Evolutionary conservation across 2,797 vertebrate species (phyloP).

Genomic region (Staurois parvus): DNA sequence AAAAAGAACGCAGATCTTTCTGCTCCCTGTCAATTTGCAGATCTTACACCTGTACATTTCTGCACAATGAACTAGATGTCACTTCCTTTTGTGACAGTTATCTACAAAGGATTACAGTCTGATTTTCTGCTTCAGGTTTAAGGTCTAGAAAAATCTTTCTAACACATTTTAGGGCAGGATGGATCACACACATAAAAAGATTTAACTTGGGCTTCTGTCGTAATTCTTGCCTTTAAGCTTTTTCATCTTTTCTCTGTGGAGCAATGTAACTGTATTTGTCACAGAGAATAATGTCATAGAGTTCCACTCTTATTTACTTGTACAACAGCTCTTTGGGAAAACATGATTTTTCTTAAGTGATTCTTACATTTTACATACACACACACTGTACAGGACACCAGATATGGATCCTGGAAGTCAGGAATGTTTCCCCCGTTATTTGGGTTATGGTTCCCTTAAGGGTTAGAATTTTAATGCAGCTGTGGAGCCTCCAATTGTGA

Average conservation of each 20-base stretch:
- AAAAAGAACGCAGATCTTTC: neutral
- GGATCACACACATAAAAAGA: conserved; percentile 50
- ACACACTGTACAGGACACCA: too few species aligned
- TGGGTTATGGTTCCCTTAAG: too few species aligned
- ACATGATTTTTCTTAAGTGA: neutral
- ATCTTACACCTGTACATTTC: neutral
- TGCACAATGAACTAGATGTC: neutral
- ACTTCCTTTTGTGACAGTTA: conserved; percentile 1
- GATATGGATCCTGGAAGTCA: too few species aligned
- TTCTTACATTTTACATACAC: neutral
- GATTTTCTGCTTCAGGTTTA: conserved; percentile 43
- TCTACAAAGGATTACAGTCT: conserved; percentile 14
- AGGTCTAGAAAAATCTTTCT: conserved; percentile 6
- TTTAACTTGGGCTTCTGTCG: conserved; percentile 26
- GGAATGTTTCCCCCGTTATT: too few species aligned
- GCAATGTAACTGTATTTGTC: conserved; percentile 41
- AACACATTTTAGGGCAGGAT: conserved; percentile 24
- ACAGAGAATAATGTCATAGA: conserved; percentile 8
- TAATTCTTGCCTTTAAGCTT: conserved; percentile 26
- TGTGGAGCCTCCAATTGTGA: too few species aligned
- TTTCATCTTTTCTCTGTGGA: conserved; percentile 20
- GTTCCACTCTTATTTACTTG: conserved; percentile 5
- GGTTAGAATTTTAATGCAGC: too few species aligned
- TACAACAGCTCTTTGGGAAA: neutral
- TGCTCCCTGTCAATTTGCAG: neutral